Evolutionary conservation across 1,140 invertebrate genomes (phyloP), one percentile per base, ranked within the genome.

Genomic region (Nymphalis io): DNA sequence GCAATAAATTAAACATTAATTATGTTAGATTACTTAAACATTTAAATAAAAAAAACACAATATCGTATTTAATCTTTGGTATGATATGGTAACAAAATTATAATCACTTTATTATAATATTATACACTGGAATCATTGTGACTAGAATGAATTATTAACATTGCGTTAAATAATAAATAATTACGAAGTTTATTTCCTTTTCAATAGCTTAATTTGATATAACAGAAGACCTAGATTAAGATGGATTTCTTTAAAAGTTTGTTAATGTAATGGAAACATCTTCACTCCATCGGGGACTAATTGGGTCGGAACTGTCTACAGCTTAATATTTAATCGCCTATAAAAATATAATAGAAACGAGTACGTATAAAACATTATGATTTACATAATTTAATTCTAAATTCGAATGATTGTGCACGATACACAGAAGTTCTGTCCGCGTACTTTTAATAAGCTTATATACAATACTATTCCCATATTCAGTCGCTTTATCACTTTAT

Each of bases 401-500:
- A 61, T 60, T 64, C 62, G 57, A 65, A 63, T 59, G 53, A 66
- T 72, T 74, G 78, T 81, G 75, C 81, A 81, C 80, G 74, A 73
- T 80, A 81, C 81, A 81, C 73, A 60, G 42, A 68, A 58, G 66
- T 68, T 59, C 58, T 40, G 60, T 73, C 48, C 23, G 63, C 58
- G 40, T 66, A 71, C 40, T 10, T 55, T 57, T 40, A 38, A 23
- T 70, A 65, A 72, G 55, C 63, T 60, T 87, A 88, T 83, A 76
- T 85, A 89, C 82, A 88, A 79, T 82, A 81, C 79, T 89, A 90
- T 80, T 79, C 83, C 79, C 74, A 84, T 86, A 91, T 77, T 91
- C 89, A 91, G 89, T 91, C 89, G 88, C 88, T 88, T 87, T 90
- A 88, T 88, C 88, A 88, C 86, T 88, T 83, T 81, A 72, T 75